These are phyloP conservation scores for Drosophila anomelani DNA, from an alignment of 2,888 invertebrate species.

Conservation along the genomic window DNA sequence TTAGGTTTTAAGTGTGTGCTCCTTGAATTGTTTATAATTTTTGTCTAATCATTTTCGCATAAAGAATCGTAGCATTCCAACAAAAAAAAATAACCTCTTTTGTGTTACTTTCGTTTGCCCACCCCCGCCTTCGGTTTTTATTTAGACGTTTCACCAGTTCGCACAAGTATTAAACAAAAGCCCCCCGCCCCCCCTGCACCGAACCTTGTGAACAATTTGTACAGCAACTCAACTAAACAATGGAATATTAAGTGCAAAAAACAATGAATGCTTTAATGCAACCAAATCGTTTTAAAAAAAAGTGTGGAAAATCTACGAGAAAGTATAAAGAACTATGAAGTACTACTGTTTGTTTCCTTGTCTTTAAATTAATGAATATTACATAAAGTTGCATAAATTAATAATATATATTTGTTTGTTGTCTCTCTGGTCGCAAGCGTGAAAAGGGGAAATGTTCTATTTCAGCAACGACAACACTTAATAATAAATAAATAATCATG, in stretches of 20 bases:
- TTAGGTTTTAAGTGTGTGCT: conserved; percentile 76
- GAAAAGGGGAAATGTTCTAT: conserved; percentile 35
- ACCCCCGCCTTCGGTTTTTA: conserved; percentile 23
- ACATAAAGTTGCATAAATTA: conserved; percentile 45
- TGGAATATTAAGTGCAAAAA: conserved; percentile 73
- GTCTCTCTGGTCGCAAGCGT: conserved; percentile 34
- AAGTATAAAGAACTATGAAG: conserved; percentile 44
- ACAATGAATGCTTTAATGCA: conserved; percentile 71
- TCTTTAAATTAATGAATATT: conserved; percentile 51
- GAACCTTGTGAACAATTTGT: conserved; percentile 68
- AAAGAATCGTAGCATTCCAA: conserved; percentile 77
- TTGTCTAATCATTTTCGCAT: conserved; percentile 53
- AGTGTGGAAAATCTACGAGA: conserved; percentile 45
- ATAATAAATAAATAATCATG: conserved; percentile 16
- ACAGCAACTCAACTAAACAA: conserved; percentile 71
- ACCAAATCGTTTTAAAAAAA: conserved; percentile 40
- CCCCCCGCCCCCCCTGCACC: conserved; percentile 53
- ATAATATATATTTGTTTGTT: conserved; percentile 40
- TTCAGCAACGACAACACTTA: conserved; percentile 41
- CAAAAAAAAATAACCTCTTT: conserved; percentile 48
- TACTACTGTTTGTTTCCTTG: conserved; percentile 56
- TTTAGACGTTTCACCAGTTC: conserved; percentile 61
- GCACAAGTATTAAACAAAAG: conserved; percentile 71
- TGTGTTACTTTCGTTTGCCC: conserved; percentile 42
- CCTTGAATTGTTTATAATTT: conserved; percentile 59